A percentile compares a stretch with the other conserved stretches of the same genome.
These are phyloP conservation scores for Acrocyrtus sp. DNA, from an alignment of 2,888 invertebrate genomes.

Conservation along the genomic window DNA sequence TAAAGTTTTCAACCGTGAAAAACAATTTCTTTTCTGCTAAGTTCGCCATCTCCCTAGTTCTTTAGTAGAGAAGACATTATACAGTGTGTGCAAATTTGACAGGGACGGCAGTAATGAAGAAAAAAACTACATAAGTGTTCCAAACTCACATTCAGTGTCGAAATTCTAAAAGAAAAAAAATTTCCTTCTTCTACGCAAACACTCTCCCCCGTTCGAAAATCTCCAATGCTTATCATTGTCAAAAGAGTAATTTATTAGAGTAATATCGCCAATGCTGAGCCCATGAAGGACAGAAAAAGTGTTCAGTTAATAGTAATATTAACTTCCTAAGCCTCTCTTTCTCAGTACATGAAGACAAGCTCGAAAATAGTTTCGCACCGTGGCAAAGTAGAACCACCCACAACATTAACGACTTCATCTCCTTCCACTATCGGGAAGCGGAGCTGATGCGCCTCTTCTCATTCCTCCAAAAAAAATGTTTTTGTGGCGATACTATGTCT, in stretches of 20 bases:
- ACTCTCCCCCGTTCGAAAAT: no score
- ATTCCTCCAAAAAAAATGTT: neutral
- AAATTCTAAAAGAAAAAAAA: no score
- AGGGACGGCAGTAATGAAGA: no score
- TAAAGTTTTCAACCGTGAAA: no score
- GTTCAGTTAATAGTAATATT: neutral
- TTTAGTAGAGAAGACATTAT: no score
- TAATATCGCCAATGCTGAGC: neutral
- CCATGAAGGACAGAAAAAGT: neutral
- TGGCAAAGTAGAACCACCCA: neutral
- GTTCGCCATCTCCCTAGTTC: neutral
- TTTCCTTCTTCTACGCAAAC: no score
- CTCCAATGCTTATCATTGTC: neutral
- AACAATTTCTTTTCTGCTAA: no score
- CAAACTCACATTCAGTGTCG: no score
- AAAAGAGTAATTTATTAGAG: neutral
- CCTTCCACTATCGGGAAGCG: neutral
- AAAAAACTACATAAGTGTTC: no score
- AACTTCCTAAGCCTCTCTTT: neutral
- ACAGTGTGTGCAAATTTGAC: no score
- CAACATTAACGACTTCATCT: neutral
- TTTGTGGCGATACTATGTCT: neutral
- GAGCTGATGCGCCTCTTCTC: no score
- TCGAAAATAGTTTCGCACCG: neutral
- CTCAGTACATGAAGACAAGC: neutral